phyloP scores from a whole-genome alignment of 2,888 invertebrate genomes.

The Xestia xanthographa region DNA sequence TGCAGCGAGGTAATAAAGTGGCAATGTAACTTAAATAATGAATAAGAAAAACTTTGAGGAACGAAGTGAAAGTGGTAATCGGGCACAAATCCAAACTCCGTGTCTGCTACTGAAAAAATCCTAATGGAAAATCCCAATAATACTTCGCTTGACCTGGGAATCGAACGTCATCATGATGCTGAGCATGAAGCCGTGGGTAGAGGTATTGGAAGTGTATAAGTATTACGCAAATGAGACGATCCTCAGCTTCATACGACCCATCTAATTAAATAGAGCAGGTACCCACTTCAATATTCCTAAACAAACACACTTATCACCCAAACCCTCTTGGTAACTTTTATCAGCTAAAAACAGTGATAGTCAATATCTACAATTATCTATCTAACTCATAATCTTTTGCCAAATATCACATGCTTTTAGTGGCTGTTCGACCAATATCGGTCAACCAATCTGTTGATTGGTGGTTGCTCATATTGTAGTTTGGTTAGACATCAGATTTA shows the following conservation, averaged over 20 bases:
- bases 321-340: background rate
- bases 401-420: conserved; percentile 33
- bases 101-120: no score
- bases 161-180: no score
- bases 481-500: background rate
- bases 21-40: no score
- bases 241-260: background rate
- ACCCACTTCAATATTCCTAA: background rate
- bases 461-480: no score
- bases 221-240: background rate
- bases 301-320: background rate
- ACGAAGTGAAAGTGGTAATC: no score
- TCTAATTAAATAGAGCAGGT: background rate
- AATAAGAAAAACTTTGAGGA: no score
- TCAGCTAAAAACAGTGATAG: background rate
- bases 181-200: no score
- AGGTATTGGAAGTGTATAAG: no score
- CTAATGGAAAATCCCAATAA: no score
- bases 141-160: no score
- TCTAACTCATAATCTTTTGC: background rate
- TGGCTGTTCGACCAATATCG: background rate
- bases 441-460: no score
- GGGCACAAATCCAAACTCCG: no score
- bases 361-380: background rate
- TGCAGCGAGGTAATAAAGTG: background rate